A percentile compares a stretch with the other conserved stretches of the same genome.
Conservation (phyloP, 1,140 invertebrate species). For the Adelges cooleyi region DNA sequence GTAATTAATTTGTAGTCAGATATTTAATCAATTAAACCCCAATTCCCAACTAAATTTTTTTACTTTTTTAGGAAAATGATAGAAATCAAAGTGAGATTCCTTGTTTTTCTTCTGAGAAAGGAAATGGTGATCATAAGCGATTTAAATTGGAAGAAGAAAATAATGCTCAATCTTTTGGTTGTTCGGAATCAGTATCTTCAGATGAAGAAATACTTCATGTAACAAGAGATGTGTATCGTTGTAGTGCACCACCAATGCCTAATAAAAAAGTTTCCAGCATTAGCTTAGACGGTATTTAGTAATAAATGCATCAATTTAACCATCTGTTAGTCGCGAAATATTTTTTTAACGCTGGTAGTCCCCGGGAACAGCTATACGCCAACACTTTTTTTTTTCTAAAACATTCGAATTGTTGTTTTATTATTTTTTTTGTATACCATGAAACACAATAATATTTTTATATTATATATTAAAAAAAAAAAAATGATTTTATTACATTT, state of each 20-base stretch:
- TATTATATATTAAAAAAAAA: too few species aligned
- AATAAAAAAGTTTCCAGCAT: too few species aligned
- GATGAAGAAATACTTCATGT: not conserved
- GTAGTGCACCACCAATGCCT: not conserved
- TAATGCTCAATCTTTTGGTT: not conserved
- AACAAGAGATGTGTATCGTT: not conserved
- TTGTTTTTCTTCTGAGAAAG: not conserved
- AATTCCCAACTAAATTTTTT: not conserved
- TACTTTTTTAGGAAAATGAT: not conserved
- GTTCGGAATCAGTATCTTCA: not conserved
- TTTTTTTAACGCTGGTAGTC: too few species aligned
- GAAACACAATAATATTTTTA: too few species aligned
- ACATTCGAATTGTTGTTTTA: too few species aligned
- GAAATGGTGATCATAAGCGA: not conserved
- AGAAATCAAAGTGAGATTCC: not conserved
- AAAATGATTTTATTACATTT: too few species aligned
- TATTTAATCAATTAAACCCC: not conserved
- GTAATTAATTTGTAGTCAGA: not conserved
- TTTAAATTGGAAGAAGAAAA: slow-evolving; percentile 12
- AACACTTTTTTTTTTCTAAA: too few species aligned
- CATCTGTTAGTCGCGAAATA: too few species aligned
- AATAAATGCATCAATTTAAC: too few species aligned
- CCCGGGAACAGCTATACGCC: too few species aligned
- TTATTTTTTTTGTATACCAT: too few species aligned
- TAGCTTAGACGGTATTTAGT: too few species aligned